Evolutionary conservation across 2,888 invertebrate species (phyloP).

Genomic region (Drosophila meridionalis): DNA sequence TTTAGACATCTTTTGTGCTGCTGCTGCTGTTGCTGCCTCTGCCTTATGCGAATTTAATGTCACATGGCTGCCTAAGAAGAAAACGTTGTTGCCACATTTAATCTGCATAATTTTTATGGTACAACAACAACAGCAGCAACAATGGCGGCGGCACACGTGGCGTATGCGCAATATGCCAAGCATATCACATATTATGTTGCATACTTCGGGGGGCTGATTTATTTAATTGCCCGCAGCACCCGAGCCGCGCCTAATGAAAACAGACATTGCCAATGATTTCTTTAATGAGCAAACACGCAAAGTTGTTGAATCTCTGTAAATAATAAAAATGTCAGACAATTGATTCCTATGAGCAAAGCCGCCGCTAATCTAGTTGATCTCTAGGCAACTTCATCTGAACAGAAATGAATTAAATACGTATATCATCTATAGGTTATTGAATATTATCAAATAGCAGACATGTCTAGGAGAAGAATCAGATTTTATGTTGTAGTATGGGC

Average conservation of each 20-base stretch:
- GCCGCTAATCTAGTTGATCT: neutral
- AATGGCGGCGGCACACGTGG: slow-evolving; percentile 7
- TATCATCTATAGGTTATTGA: no score
- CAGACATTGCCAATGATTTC: slow-evolving; percentile 34
- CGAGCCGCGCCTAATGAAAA: slow-evolving; percentile 47
- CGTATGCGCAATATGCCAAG: slow-evolving; percentile 40
- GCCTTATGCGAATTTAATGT: slow-evolving; percentile 77
- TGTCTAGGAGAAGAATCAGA: no score
- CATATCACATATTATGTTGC: slow-evolving; percentile 21
- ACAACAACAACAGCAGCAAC: slow-evolving; percentile 11
- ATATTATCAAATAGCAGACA: no score
- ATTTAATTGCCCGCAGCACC: slow-evolving; percentile 51
- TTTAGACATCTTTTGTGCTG: slow-evolving; percentile 64
- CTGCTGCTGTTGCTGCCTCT: neutral
- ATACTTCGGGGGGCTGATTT: slow-evolving; percentile 38
- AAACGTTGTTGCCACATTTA: slow-evolving; percentile 72
- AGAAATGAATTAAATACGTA: no score
- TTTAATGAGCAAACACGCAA: slow-evolving; percentile 17
- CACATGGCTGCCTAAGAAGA: slow-evolving; percentile 56
- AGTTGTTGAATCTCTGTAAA: neutral
- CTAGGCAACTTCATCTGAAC: no score
- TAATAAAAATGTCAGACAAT: neutral
- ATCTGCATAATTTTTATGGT: slow-evolving; percentile 77
- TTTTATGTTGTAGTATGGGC: no score
- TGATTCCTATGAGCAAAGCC: neutral